phyloP scores from a whole-genome alignment of 2,888 invertebrate genomes.

The Hydrotaea cyrtoneurina region DNA sequence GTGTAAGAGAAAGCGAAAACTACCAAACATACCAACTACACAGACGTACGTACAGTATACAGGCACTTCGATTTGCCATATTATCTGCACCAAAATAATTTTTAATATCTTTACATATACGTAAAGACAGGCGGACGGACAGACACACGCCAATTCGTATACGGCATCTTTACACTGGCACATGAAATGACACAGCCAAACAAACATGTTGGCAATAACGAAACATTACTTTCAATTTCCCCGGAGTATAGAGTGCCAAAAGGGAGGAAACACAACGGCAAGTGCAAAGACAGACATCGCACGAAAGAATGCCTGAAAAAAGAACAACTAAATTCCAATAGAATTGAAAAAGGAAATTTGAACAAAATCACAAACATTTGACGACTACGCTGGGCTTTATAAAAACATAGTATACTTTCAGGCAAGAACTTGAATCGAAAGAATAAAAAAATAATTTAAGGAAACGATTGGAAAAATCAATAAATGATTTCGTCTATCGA shows the following conservation, averaged over 20 bases:
- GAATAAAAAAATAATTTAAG: background rate
- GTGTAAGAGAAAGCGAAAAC: background rate
- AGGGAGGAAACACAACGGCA: background rate
- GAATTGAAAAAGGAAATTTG: constrained; percentile 12
- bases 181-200: background rate
- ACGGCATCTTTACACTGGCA: background rate
- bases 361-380: background rate
- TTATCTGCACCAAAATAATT: constrained; percentile 6
- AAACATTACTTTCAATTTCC: constrained; percentile 45
- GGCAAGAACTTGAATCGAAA: background rate
- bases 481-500: background rate
- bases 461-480: background rate
- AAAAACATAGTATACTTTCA: background rate
- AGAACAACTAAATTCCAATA: background rate
- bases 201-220: constrained; percentile 32
- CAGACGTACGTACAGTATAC: background rate
- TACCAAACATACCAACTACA: background rate
- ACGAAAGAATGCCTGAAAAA: background rate
- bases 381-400: background rate
- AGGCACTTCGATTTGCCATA: constrained; percentile 10
- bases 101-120: background rate
- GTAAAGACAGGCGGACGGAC: background rate
- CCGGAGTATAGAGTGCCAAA: constrained; percentile 12
- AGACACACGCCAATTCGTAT: background rate
- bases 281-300: too few relatives aligned